phyloP scores from a whole-genome alignment of 1,140 invertebrate species.

The Parapsyche elsis region DNA sequence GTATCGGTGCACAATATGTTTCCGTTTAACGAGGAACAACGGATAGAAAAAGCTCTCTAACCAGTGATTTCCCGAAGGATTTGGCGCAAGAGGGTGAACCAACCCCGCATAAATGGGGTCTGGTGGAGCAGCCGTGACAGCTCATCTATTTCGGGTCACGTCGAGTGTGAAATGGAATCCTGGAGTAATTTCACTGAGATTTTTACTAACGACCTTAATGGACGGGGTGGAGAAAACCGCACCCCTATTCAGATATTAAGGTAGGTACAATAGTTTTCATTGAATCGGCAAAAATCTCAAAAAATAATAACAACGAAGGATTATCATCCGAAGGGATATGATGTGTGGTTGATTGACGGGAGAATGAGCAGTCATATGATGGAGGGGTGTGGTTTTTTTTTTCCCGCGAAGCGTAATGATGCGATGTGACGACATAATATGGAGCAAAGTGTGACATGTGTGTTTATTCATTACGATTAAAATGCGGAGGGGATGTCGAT shows the following conservation, averaged over 20 bases:
- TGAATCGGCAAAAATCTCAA: no score
- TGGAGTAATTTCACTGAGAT: conserved; percentile 33
- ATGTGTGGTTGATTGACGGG: conserved; percentile 26
- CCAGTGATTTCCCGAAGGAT: conserved; percentile 51
- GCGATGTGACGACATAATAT: conserved; percentile 32
- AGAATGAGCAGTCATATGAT: conserved; percentile 27
- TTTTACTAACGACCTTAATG: conserved; percentile 28
- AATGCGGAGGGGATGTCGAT: not conserved
- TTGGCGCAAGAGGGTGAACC: conserved; percentile 22
- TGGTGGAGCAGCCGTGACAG: conserved; percentile 43
- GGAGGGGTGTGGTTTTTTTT: not conserved
- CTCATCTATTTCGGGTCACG: conserved; percentile 54
- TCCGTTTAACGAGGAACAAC: conserved; percentile 32
- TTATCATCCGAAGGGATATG: no score
- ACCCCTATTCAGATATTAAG: no score
- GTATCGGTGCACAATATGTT: conserved; percentile 14
- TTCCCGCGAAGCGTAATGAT: not conserved
- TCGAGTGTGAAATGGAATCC: conserved; percentile 55
- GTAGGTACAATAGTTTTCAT: no score
- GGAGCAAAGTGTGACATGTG: conserved; percentile 27
- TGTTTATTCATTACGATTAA: conserved; percentile 31
- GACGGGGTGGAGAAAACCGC: not conserved
- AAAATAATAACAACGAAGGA: no score
- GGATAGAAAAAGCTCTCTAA: conserved; percentile 25
- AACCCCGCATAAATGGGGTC: not conserved